These are phyloP conservation scores for Gadopsis bispinosus DNA, from an alignment of 2,797 vertebrate genomes.

Conservation along the genomic window DNA sequence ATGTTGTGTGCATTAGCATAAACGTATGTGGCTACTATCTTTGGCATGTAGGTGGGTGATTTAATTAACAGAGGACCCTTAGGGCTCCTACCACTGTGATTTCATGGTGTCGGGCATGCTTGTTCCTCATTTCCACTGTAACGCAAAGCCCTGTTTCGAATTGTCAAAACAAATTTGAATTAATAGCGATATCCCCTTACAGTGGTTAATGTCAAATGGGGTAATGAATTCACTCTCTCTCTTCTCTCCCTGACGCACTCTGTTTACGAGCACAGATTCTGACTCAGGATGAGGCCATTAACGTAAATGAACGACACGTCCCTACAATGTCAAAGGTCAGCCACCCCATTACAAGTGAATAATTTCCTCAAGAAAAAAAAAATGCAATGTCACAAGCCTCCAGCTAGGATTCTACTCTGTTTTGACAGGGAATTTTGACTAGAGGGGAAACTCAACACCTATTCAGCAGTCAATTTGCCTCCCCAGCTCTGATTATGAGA, in stretches of 20 bases:
- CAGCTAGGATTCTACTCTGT: constrained; percentile 56
- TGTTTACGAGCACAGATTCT: constrained; percentile 44
- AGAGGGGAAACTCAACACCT: constrained; percentile 66
- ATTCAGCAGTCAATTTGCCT: constrained; percentile 79
- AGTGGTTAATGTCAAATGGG: constrained; percentile 48
- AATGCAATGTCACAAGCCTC: constrained; percentile 43
- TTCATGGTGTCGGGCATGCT: constrained; percentile 40
- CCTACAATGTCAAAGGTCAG: constrained; percentile 67
- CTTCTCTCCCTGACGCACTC: not conserved
- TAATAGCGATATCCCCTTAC: constrained; percentile 54
- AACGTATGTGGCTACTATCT: constrained; percentile 46
- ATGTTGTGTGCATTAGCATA: constrained; percentile 48
- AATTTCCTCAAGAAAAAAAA: constrained; percentile 55
- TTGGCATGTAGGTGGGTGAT: constrained; percentile 46
- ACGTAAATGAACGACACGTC: constrained; percentile 62
- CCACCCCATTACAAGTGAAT: constrained; percentile 61
- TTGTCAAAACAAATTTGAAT: constrained; percentile 68
- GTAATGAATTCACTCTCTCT: constrained; percentile 34
- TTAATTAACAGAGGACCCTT: constrained; percentile 50
- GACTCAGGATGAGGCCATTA: constrained; percentile 59
- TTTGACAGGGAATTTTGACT: constrained; percentile 68
- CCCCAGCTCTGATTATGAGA: constrained; percentile 72
- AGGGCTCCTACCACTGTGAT: constrained; percentile 44
- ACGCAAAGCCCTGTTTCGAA: constrained; percentile 33
- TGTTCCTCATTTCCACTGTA: constrained; percentile 35